Evolutionary conservation across 2,113 vertebrate species (phyloP), one percentile per base, ranked within the genome.

Genomic region (Hystrix brachyura): DNA sequence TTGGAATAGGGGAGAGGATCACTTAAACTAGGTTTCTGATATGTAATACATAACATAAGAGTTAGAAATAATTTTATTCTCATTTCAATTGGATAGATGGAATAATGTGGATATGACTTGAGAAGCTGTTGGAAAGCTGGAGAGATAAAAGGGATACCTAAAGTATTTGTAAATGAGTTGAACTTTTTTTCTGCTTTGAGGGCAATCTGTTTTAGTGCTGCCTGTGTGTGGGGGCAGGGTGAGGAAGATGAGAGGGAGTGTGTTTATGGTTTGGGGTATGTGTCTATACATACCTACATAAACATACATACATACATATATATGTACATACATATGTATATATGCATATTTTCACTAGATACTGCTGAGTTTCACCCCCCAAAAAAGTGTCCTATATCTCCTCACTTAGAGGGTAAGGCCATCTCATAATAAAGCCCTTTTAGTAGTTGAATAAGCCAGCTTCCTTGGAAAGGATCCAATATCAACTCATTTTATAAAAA

Each of bases 111-210:
- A 60, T 53, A 90, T 23, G 94, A 55, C 32, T 79, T 92, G 53
- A 89, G 27, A 79, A 51, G 71, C 6, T 7, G 13, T 51, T 78
- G 48, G 27, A 3, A 82, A 84, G 38, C 9, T 94, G 10, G 62
- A 93, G n/a, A 90, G 46, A 62, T 94, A 87, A 97, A 97, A 96
- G 3, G 84, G 3, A 87, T 67, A 84, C 1, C 23, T 92, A 81
- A 95, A 53, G 18, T 90, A 64, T 71, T 94, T 72, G 48, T 89
- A 83, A 94, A 67, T 96, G 59, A 95, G 29, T 78, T 90, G 29
- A 94, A 78, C 62, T 91, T 91, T 11, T 17, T 92, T 80, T 23
- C 48, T 81, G 32, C 55, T 92, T 96, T 93, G 57, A 91, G 76
- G 18, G 76, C 25, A 93, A 10, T 86, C 59, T 76, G 6, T 6